Base-by-base conservation (phyloP, 2,113 vertebrate genomes). In the Vidua chalybeata region DNA sequence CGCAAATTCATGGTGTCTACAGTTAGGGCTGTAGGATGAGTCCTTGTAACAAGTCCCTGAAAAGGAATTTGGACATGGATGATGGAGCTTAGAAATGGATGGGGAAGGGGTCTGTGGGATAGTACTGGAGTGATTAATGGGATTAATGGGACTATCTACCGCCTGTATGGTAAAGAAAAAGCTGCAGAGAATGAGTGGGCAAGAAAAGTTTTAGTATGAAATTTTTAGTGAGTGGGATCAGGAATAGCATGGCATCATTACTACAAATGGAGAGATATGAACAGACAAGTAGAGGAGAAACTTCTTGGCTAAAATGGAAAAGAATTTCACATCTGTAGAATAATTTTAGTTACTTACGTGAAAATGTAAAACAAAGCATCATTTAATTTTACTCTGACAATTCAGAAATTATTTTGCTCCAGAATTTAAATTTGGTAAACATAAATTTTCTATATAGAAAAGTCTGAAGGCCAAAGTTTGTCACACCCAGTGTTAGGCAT, bases 101-200 rank as follows among this genome's bases (percentile, higher is more conserved):
- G 3, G 26, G 13, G 6, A 46, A 35, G 2, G 26, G 5, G 12
- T 64, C 17, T 68, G 0, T 35, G 24, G 18, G 7, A 13, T 39
- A 54, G 31, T 28, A 35, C 27, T 76, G 49, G 39, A 63, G 26
- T 72, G 39, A 33, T 16, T 68, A 22, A 68, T 55, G 30, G 26
- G 22, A 24, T 51, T 61, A 69, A 31, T 69, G 35, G 11, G 19
- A 12, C 10, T 61, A 8, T 49, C 7, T 58, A 15, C 52, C 62
- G 58, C n/a, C 24, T 80, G 21, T 56, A 20, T 35, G 21, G 20
- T 41, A 59, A 76, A 72, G 73, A 56, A 64, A 52, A 81, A 84
- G 15, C 33, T 66, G 17, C n/a, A 62, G 26, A 46, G 46, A 43
- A 46, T 26, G 52, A 39, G 24, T 45, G 21, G 12, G 8, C 23